phyloP scores from a whole-genome alignment of 2,888 invertebrate species.

The Amphiduros pacificus region DNA sequence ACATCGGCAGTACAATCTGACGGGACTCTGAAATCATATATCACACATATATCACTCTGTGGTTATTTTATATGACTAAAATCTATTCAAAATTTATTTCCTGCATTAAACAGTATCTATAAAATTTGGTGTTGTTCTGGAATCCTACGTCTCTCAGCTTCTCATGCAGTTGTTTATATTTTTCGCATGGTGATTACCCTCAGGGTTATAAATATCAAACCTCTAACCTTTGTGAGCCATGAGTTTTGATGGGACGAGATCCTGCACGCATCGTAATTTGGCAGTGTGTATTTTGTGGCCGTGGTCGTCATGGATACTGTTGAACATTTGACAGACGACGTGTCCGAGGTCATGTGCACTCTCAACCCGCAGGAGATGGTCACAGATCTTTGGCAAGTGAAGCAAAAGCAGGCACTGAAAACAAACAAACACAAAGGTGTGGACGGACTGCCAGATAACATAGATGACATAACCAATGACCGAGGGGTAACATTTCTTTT shows the following conservation, averaged over 20 bases:
- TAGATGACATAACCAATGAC: no score
- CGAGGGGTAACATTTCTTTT: no score
- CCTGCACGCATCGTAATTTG: slow-evolving; percentile 79
- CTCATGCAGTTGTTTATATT: neutral
- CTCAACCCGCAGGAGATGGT: slow-evolving; percentile 69
- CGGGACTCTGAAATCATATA: slow-evolving; percentile 71
- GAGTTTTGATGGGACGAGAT: slow-evolving; percentile 74
- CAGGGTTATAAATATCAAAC: neutral
- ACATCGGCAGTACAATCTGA: slow-evolving; percentile 78
- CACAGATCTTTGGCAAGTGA: slow-evolving; percentile 81
- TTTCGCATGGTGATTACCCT: neutral
- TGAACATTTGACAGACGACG: slow-evolving; percentile 64
- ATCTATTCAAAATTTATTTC: neutral
- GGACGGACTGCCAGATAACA: no score
- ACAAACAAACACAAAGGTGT: neutral
- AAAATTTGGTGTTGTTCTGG: no score
- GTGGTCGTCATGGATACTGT: slow-evolving; percentile 72
- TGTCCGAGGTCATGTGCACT: slow-evolving; percentile 54
- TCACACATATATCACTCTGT: neutral
- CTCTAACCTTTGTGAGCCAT: slow-evolving; percentile 72
- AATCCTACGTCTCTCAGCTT: neutral
- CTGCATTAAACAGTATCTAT: neutral
- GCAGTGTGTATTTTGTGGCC: slow-evolving; percentile 76
- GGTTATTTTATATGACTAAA: neutral
- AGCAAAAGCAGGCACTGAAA: slow-evolving; percentile 76